Percentiles rank a stretch among this genome's conserved stretches.
phyloP scores from a whole-genome alignment of 1,140 invertebrate species.

The Cylas formicarius region DNA sequence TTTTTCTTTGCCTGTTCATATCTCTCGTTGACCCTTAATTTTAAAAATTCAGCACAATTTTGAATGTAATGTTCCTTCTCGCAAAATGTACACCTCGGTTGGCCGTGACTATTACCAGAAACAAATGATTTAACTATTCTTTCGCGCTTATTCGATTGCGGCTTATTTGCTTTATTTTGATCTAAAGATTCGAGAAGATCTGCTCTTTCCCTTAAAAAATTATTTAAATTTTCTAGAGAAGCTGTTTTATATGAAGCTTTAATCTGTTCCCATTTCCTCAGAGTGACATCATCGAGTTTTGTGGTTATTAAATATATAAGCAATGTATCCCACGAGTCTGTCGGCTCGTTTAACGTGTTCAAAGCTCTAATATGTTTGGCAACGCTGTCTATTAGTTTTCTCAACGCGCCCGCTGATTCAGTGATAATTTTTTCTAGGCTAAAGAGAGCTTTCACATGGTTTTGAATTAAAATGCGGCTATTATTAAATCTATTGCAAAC shows the following conservation, averaged over 20 bases:
- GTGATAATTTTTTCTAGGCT: slow-evolving; percentile 17
- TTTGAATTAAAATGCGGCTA: slow-evolving; percentile 25
- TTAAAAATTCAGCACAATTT: slow-evolving; percentile 6
- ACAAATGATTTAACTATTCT: background rate
- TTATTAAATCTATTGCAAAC: slow-evolving; percentile 33
- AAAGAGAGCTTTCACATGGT: slow-evolving; percentile 29
- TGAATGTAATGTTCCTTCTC: slow-evolving; percentile 4
- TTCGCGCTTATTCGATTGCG: background rate
- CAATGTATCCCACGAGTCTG: slow-evolving; percentile 22
- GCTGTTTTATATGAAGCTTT: background rate
- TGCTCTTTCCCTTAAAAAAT: slow-evolving; percentile 7
- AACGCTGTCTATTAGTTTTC: slow-evolving; percentile 17
- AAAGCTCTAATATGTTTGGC: slow-evolving; percentile 22
- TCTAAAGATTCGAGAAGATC: slow-evolving; percentile 7
- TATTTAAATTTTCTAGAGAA: slow-evolving; percentile 4
- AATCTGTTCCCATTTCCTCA: slow-evolving; percentile 21
- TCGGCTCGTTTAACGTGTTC: slow-evolving; percentile 18
- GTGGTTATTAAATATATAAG: slow-evolving; percentile 18
- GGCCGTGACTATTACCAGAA: background rate
- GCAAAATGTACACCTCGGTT: slow-evolving; percentile 3
- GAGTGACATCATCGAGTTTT: slow-evolving; percentile 24
- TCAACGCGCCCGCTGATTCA: slow-evolving; percentile 19
- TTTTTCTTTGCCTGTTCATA: slow-evolving; percentile 1
- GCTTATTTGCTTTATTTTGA: background rate
- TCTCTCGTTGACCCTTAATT: slow-evolving; percentile 4